Percentiles rank a stretch among this genome's conserved stretches.
phyloP scores from a whole-genome alignment of 2,113 vertebrate genomes.

The Aspidoscelis tigris region DNA sequence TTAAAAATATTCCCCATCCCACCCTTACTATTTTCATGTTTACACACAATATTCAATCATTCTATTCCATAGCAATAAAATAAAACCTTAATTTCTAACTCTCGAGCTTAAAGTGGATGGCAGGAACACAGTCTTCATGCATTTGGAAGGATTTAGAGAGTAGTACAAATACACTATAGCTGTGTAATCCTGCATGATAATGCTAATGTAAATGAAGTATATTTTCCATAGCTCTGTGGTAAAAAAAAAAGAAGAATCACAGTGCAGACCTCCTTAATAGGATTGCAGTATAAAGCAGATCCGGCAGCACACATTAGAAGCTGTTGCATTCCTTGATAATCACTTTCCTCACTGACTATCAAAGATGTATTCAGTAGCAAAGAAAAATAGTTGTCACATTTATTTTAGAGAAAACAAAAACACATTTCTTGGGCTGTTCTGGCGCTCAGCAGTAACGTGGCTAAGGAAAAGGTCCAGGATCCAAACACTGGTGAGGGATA shows the following conservation, averaged over 20 bases:
- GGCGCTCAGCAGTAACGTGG: too few relatives aligned
- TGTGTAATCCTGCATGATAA: not conserved
- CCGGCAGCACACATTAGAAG: not conserved
- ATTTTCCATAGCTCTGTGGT: constrained; percentile 4
- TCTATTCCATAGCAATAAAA: constrained; percentile 21
- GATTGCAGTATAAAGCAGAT: not conserved
- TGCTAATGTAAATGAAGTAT: constrained; percentile 20
- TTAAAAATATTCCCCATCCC: not conserved
- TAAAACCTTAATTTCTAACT: constrained; percentile 16
- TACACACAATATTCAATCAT: not conserved
- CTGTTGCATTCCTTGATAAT: not conserved
- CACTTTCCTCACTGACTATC: constrained; percentile 4
- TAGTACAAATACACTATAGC: not conserved
- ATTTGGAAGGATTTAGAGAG: constrained; percentile 8
- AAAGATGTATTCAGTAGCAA: not conserved
- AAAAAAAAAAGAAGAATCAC: not conserved
- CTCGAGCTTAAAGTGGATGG: constrained; percentile 1
- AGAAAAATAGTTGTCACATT: not conserved
- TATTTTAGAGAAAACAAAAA: not conserved
- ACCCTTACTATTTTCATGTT: constrained; percentile 21
- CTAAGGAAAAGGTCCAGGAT: not conserved
- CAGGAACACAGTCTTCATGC: too few relatives aligned
- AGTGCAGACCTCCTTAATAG: constrained; percentile 12
- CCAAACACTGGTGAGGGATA: not conserved
- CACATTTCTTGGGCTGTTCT: not conserved